These are phyloP conservation scores for Alexandromys fortis DNA, from an alignment of 2,113 vertebrate species.

Conservation along the genomic window DNA sequence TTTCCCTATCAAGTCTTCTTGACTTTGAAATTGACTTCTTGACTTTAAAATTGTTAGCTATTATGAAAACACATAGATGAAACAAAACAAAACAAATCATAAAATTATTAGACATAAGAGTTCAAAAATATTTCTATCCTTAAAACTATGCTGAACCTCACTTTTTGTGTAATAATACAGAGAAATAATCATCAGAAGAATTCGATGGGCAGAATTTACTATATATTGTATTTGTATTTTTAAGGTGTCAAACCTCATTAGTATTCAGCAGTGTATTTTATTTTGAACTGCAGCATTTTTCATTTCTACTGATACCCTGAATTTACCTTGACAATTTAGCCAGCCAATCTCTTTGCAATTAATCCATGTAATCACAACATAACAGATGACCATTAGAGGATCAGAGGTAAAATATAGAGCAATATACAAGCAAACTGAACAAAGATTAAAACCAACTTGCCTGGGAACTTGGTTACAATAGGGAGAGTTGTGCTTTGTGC, in stretches of 20 bases:
- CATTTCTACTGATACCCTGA: conserved; percentile 53
- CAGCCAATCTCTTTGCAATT: conserved; percentile 66
- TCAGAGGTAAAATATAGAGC: conserved; percentile 71
- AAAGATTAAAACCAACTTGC: conserved; percentile 75
- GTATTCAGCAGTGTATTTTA: conserved; percentile 57
- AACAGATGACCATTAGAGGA: conserved; percentile 79
- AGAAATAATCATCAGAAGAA: not conserved
- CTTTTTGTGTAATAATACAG: not conserved
- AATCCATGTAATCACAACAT: conserved; percentile 77
- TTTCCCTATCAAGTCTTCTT: not conserved
- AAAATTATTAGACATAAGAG: not conserved
- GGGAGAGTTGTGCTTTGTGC: conserved; percentile 40
- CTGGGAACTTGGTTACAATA: conserved; percentile 45
- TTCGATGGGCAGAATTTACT: conserved; percentile 63
- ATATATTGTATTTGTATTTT: conserved; percentile 44
- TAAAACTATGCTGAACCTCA: not conserved
- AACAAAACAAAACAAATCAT: not conserved
- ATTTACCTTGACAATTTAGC: conserved; percentile 76
- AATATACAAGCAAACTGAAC: conserved; percentile 63
- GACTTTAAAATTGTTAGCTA: not conserved
- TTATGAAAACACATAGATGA: not conserved
- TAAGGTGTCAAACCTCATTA: conserved; percentile 68
- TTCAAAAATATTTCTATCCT: not conserved
- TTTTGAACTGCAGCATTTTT: conserved; percentile 74
- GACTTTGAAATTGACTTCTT: conserved; percentile 31